Evolutionary conservation across 2,797 vertebrate species (phyloP), one percentile per base, ranked within the genome.

Genomic region (Zalophus californianus): DNA sequence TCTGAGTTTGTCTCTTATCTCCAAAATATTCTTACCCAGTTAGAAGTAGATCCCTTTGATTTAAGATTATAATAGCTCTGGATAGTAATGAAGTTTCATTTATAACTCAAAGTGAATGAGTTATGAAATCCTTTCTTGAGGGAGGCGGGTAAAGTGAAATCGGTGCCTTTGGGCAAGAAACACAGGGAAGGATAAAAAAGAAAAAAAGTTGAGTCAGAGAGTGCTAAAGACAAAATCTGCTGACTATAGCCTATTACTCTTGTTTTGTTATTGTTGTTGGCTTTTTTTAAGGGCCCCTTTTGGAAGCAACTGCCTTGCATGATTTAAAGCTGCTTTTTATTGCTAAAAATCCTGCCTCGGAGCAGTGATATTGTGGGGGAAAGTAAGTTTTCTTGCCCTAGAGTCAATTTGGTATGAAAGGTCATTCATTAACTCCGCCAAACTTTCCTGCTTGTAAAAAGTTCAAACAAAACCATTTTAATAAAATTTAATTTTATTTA

Each of bases 261-360:
- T 85, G 25, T 27, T 58, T n/a, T 94, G 20, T 89, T 72, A 8
- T 80, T 88, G 15, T 48, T 77, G 8, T 20, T 93, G 52, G 15
- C 73, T 75, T 29, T 82, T 62, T 80, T 89, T 72, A 38, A 32
- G 20, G 41, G n/a, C 18, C 21, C 14, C 32, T 85, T 86, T 92
- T 84, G 52, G 2, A 38, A 32, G 35, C 15, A 73, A 50, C 15
- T 87, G n/a, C 62, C 2, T 87, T 87, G 44, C n/a, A 44, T 85
- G 70, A 84, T 41, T 86, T 91, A 90, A 96, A 91, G 15, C 27
- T 80, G 48, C 1, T 96, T 58, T 80, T 96, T 90, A 77, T 54
- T 92, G 73, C 7, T 18, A 70, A 58, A 44, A 94, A 44, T 66
- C 7, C 23, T 94, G 41, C 7, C n/a, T 86, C 84, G 73, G 32